Base-by-base conservation (phyloP, 2,888 invertebrate species). In the Halocaridina rubra region DNA sequence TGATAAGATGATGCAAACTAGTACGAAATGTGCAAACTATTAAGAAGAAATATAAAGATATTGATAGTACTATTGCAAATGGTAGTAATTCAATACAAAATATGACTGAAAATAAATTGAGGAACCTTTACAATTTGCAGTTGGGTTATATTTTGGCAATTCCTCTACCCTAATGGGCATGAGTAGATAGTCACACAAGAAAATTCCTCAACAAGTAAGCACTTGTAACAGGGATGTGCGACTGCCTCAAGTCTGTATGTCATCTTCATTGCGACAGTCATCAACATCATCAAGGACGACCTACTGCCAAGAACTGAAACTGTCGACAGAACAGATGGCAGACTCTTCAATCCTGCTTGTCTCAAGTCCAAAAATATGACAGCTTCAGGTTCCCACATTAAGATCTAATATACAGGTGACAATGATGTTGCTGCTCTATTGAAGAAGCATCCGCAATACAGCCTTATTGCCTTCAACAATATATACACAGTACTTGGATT, bases 191-290 rank as follows among this genome's bases (percentile, higher is more conserved):
- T n/a, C n/a, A n/a, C n/a, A n/a, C n/a, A n/a, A n/a, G n/a, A n/a
- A n/a, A n/a, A n/a, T n/a, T n/a, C n/a, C n/a, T n/a, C n/a, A n/a
- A n/a, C n/a, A n/a, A n/a, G n/a, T n/a, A n/a, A n/a, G n/a, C n/a
- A n/a, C n/a, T n/a, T n/a, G n/a, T n/a, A 59, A 57, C 27, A 59
- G 59, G 53, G 22, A 13, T 76, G 76, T 39, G 29, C 3, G 3
- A 57, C 29, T 22, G 57, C 57, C 57, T 32, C 59, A 13, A 27
- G 57, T 16, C 13, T 75, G 57, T 75, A 5, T 16, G n/a, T 19
- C 46, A 69, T 69, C 69, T 74, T 24, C 74, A 2, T 74, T 74
- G 74, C 74, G n/a, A 33, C 74, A 1, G 39, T 74, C 19, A 74
- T 13, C 5, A 19, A 39, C 39, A 32, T 19, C 22, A 74, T 74